Percentiles rank a stretch among this genome's conserved stretches.
phyloP scores from a whole-genome alignment of 2,888 invertebrate species.

The Chrysomela aeneicollis region DNA sequence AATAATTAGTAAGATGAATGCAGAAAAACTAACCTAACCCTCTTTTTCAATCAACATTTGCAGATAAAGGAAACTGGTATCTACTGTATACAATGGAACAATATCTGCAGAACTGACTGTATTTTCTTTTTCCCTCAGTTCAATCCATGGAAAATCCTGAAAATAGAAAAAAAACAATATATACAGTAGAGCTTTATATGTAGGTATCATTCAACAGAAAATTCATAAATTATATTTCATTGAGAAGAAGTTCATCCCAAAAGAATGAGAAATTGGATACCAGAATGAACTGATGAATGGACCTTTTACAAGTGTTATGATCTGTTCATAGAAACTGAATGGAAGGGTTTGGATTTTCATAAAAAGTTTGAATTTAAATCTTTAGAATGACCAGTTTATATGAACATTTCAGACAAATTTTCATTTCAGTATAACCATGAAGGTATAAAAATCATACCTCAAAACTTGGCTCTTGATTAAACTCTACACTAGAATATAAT shows the following conservation, averaged over 20 bases:
- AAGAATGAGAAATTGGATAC: no score
- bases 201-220: neutral
- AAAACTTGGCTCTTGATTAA: slow-evolving; percentile 65
- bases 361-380: no score
- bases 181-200: slow-evolving; percentile 1
- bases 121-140: slow-evolving; percentile 49
- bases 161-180: slow-evolving; percentile 22
- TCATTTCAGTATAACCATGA: no score
- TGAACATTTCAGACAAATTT: no score
- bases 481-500: slow-evolving; percentile 66
- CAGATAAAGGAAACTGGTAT: slow-evolving; percentile 58
- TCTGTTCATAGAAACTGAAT: no score
- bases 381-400: no score
- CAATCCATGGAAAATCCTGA: slow-evolving; percentile 64
- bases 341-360: no score
- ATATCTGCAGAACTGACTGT: slow-evolving; percentile 54
- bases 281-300: no score
- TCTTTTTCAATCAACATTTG: slow-evolving; percentile 57
- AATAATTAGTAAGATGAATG: neutral
- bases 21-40: neutral
- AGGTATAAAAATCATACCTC: slow-evolving; percentile 52
- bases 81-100: slow-evolving; percentile 61
- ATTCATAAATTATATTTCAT: neutral
- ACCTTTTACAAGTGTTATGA: no score
- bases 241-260: neutral